Base-by-base conservation (phyloP, 2,888 invertebrate species). In the Oegoconia quadripuncta region DNA sequence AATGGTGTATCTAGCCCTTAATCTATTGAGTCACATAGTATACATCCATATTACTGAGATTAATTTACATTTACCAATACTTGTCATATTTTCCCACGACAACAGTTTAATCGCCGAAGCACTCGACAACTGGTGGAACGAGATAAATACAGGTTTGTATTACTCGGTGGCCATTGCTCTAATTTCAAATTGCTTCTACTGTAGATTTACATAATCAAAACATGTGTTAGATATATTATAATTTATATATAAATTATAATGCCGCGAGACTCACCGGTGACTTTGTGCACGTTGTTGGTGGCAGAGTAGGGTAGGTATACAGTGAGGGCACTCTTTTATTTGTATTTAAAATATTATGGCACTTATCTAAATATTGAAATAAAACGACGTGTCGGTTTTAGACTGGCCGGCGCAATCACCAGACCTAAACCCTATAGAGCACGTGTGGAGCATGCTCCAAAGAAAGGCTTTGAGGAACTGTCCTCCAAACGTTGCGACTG, bases 151-250 rank as follows among this genome's bases (percentile, higher is more conserved):
- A 39, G 46, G 64, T 61, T 39, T 33, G 28, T 44, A 39, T 22
- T 13, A 29, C 46, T 46, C 31, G 37, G 34, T 39, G 39, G 48
- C 43, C 49, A 56, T 57, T 57, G 61, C 52, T 64, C 61, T 26
- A 55, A 48, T 60, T 63, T 52, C n/a, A 48, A 50, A 56, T 62
- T 63, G 55, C 61, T 42, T 60, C n/a, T 58, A 61, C 50, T 46
- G 41, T 50, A 42, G 42, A 48, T 55, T 62, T 59, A 56, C 61
- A 57, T 59, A 58, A 55, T 37, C 39, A 33, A 31, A 15, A 31
- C 37, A 41, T 27, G 44, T 42, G 30, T 35, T 28, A 33, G n/a
- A n/a, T n/a, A n/a, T n/a, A n/a, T n/a, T n/a, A n/a, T 23, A 3
- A 23, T 23, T 6, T n/a, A 8, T 6, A 23, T 8, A 23, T 23